Evolutionary conservation across 2,113 vertebrate genomes (phyloP).

Genomic region (Anguilla japonica): DNA sequence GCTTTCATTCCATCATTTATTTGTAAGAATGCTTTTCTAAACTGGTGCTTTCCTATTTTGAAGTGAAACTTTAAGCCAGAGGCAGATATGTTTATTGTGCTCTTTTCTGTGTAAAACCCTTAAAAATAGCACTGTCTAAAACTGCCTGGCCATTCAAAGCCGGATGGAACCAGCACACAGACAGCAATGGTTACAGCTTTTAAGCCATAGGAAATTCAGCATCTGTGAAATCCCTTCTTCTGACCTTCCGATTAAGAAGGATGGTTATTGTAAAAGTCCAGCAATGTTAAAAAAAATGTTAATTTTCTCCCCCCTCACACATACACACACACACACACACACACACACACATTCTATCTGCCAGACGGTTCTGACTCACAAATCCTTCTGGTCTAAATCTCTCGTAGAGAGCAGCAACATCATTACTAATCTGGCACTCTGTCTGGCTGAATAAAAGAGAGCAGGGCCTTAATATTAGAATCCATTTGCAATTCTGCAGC

Average conservation of each 20-base stretch:
- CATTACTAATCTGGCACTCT: slow-evolving; percentile 4
- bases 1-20: background rate
- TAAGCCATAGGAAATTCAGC: background rate
- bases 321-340: background rate
- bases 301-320: background rate
- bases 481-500: background rate
- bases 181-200: background rate
- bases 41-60: background rate
- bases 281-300: background rate
- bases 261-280: background rate
- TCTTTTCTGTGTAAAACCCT: too few species aligned
- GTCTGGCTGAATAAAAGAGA: background rate
- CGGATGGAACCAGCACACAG: background rate
- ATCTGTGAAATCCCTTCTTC: background rate
- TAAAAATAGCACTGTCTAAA: too few species aligned
- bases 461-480: background rate
- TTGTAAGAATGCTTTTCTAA: background rate
- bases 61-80: background rate
- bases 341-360: background rate
- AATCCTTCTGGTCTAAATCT: background rate
- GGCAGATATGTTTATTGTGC: too few species aligned
- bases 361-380: background rate
- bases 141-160: too few species aligned
- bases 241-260: background rate
- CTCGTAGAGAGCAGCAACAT: background rate